These are phyloP conservation scores for Orchesellides sinensis DNA, from an alignment of 2,888 invertebrate genomes.

Conservation along the genomic window DNA sequence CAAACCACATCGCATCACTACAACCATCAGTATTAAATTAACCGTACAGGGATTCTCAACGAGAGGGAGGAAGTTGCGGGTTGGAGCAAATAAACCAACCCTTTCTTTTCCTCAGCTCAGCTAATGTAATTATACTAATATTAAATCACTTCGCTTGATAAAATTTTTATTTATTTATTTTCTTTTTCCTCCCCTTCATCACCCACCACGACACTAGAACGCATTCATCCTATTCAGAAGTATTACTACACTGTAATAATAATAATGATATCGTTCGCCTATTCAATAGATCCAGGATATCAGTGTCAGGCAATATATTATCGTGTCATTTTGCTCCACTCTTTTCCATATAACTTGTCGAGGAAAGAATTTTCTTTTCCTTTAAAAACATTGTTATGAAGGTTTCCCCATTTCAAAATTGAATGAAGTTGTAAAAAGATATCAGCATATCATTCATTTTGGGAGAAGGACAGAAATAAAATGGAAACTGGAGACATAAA, in stretches of 20 bases:
- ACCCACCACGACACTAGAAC: neutral
- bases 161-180: neutral
- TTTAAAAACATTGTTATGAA: constrained; percentile 24
- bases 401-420: constrained; percentile 17
- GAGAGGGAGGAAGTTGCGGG: no score
- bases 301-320: constrained; percentile 64
- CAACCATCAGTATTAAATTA: no score
- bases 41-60: no score
- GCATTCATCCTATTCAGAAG: neutral
- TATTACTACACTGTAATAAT: neutral
- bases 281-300: constrained; percentile 31
- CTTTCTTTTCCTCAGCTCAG: neutral
- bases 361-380: constrained; percentile 10
- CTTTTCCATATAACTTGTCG: constrained; percentile 45
- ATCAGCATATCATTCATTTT: constrained; percentile 47
- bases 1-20: no score
- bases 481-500: constrained; percentile 11
- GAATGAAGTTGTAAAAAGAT: constrained; percentile 54
- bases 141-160: neutral
- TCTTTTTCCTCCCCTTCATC: neutral
- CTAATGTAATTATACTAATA: neutral
- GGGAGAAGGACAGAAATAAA: constrained; percentile 30
- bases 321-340: constrained; percentile 38
- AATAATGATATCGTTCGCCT: neutral
- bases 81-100: no score